These are phyloP conservation scores for Eupithecia subfuscata DNA, from an alignment of 2,888 invertebrate genomes.

Conservation along the genomic window DNA sequence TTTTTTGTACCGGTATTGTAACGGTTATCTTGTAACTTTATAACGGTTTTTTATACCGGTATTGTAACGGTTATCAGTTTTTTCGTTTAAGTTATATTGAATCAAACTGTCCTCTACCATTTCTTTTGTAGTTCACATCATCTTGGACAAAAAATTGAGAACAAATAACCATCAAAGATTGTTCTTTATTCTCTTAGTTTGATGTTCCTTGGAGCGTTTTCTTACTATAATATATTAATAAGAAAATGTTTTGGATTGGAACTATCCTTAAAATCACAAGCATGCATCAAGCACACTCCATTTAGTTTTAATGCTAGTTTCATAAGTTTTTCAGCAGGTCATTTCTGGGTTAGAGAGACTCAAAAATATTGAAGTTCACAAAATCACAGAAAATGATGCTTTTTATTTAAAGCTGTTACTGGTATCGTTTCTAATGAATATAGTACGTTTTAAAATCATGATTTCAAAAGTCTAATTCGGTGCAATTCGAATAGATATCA, in stretches of 20 bases:
- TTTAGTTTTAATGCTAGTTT: slow-evolving; percentile 18
- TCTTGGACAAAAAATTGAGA: slow-evolving; percentile 44
- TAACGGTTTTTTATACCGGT: background rate
- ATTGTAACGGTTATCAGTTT: background rate
- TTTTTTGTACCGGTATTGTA: background rate
- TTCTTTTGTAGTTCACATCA: slow-evolving; percentile 41
- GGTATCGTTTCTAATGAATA: slow-evolving; percentile 17
- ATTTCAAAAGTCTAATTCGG: background rate
- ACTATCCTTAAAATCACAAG: slow-evolving; percentile 36
- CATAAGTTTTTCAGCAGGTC: slow-evolving; percentile 11
- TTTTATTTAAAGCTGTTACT: slow-evolving; percentile 18
- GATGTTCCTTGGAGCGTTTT: background rate
- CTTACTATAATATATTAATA: background rate
- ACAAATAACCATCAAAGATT: slow-evolving; percentile 35
- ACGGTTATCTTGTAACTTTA: no score
- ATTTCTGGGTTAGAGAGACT: slow-evolving; percentile 10
- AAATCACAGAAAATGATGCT: slow-evolving; percentile 16
- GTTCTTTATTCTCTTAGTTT: slow-evolving; percentile 43
- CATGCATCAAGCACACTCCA: slow-evolving; percentile 49
- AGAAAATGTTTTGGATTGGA: slow-evolving; percentile 2
- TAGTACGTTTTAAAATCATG: background rate
- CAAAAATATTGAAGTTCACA: background rate
- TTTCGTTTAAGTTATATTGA: background rate
- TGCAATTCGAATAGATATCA: background rate
- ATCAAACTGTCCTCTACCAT: slow-evolving; percentile 48